Base-by-base conservation (phyloP, 2,113 vertebrate genomes). In the Cottus gobio region DNA sequence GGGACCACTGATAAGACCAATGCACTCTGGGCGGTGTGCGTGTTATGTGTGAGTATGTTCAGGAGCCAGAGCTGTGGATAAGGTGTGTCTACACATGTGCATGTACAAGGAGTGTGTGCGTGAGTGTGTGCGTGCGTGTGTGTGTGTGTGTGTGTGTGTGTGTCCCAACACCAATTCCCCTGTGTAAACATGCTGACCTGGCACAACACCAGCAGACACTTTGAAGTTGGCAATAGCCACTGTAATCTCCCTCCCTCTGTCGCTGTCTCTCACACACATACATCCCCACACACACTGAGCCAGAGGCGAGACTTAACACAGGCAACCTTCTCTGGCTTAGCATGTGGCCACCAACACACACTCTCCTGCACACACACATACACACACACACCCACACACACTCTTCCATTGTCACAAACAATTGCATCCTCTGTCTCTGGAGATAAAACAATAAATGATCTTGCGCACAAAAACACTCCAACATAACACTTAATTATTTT, bases 101-200 rank as follows among this genome's bases (percentile, higher is more conserved):
- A 31, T 71, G 64, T 52, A 8, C 36, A 50, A 46, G 42, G 44
- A 16, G 69, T n/a, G 62, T 67, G 39, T 36, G 36, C 7, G 36
- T 36, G 37, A n/a, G n/a, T n/a, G n/a, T 34, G 34, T 57, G 37
- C 20, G 75, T 65, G 67, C 24, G 50, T 28, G 62, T 42, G 74
- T 66, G 72, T 31, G 37, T 28, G 56, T 48, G 6, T 31, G 18
- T 62, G 61, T 34, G 75, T 83, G 64, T 81, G 83, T 86, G 85
- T 75, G 71, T 84, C 67, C 66, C 76, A 81, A 90, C 90, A 91
- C 72, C 90, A 84, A 90, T 91, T 90, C 88, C 82, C 83, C 71
- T 75, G 87, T 92, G 92, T 92, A 91, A 90, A 92, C 91, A 92
- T 88, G 91, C 89, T 91, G 91, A 93, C 86, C 90, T 90, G 86